These are phyloP conservation scores for Cerastis leucographa DNA, from an alignment of 2,888 invertebrate species.

Conservation along the genomic window DNA sequence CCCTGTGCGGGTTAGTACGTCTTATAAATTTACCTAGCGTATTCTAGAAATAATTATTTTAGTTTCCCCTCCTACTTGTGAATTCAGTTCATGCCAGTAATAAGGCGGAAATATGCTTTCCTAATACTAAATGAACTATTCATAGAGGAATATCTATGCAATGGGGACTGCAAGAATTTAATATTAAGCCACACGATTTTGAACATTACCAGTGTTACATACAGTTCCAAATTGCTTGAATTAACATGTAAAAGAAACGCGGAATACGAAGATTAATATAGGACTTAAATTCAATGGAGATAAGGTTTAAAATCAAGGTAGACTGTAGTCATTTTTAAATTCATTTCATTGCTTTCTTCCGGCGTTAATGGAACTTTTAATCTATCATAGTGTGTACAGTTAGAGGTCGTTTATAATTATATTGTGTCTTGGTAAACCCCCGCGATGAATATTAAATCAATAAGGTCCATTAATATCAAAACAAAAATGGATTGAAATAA, in stretches of 20 bases:
- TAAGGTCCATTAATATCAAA: too few species aligned
- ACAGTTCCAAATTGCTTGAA: slow-evolving; percentile 4
- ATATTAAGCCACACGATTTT: neutral
- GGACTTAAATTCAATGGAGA: neutral
- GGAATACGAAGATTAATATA: neutral
- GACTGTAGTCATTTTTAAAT: neutral
- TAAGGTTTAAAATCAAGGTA: slow-evolving; percentile 11
- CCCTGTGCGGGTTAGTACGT: neutral
- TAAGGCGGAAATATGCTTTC: slow-evolving; percentile 46
- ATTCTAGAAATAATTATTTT: neutral
- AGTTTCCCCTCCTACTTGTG: neutral
- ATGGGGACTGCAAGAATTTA: neutral
- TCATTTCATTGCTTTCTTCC: slow-evolving; percentile 7
- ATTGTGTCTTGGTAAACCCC: neutral
- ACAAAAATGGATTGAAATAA: too few species aligned
- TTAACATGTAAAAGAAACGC: neutral
- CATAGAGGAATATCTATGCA: slow-evolving; percentile 13
- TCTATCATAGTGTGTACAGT: neutral
- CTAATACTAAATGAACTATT: slow-evolving; percentile 37
- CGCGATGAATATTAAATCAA: too few species aligned
- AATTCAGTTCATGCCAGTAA: slow-evolving; percentile 32
- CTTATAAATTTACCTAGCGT: neutral
- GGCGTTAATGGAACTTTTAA: neutral
- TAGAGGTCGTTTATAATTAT: neutral
- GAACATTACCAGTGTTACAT: neutral